Base-by-base conservation (phyloP, 2,113 vertebrate species). In the Lasiurus borealis region DNA sequence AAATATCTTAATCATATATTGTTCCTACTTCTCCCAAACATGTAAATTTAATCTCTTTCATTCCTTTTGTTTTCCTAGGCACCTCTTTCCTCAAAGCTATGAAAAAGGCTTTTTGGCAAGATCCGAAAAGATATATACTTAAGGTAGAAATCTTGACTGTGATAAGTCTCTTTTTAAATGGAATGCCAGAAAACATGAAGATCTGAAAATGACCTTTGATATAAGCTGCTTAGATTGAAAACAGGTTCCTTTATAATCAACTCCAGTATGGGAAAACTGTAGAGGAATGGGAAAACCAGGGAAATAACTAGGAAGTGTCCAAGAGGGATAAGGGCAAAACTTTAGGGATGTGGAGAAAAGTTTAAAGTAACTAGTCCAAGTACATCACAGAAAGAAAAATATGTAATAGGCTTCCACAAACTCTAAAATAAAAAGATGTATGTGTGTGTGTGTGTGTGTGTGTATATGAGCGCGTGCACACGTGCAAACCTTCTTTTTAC, bases 31-130 rank as follows among this genome's bases (percentile, higher is more conserved):
- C 76, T 68, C 40, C 34, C 57, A 78, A 92, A 54, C 36, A 46
- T 64, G n/a, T 52, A 85, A 77, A 91, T 66, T 92, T 36, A 40
- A 69, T 36, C 83, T 75, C 82, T 69, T 54, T 69, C 66, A 77
- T 57, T 93, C 34, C 87, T 84, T 96, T 59, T 77, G 68, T 82
- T 88, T 94, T 91, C 76, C 80, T 89, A 95, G 50, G 34, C 75
- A 62, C 14, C 48, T 36, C 21, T 87, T 82, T 83, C 46, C 86
- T 92, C 64, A 66, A 88, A 92, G 62, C 44, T 59, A 87, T 44
- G 54, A 82, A 88, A 86, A 91, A 25, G 21, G 34, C 36, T 57
- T 73, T 50, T 86, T 82, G 64, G 84, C 8, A n/a, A 80, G 46
- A 82, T 57, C 18, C 34, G 85, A 73, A 80, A 81, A 1, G 9